phyloP scores from a whole-genome alignment of 1,140 invertebrate genomes.

The Helicoverpa zea region DNA sequence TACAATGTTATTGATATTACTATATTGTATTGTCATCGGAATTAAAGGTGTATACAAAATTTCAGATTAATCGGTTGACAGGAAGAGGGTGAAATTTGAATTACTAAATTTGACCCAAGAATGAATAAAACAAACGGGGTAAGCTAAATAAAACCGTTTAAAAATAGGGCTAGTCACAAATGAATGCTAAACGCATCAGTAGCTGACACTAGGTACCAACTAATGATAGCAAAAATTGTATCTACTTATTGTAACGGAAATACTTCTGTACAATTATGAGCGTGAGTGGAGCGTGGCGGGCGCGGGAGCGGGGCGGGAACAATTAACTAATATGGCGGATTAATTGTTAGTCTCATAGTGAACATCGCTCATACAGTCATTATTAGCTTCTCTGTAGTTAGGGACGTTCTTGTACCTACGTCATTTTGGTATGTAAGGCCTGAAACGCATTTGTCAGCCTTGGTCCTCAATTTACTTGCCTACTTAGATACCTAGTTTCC shows the following conservation, averaged over 20 bases:
- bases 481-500: no score
- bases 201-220: slow-evolving; percentile 9
- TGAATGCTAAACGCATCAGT: background rate
- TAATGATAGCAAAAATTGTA: slow-evolving; percentile 48
- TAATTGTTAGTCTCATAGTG: slow-evolving; percentile 67
- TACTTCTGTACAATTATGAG: slow-evolving; percentile 62
- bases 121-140: no score
- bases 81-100: no score
- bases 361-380: slow-evolving; percentile 35
- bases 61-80: no score
- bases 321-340: slow-evolving; percentile 80
- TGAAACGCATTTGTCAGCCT: no score
- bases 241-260: slow-evolving; percentile 49
- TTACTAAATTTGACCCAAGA: no score
- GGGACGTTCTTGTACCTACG: background rate
- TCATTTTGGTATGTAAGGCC: no score
- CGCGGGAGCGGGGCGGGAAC: slow-evolving; percentile 58
- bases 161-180: background rate
- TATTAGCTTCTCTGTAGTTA: slow-evolving; percentile 18
- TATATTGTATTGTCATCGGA: no score
- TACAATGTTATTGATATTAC: no score
- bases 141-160: no score
- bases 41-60: no score
- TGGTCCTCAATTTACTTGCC: no score
- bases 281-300: slow-evolving; percentile 61